Base-by-base conservation (phyloP, 2,113 vertebrate species). In the Astur gentilis region DNA sequence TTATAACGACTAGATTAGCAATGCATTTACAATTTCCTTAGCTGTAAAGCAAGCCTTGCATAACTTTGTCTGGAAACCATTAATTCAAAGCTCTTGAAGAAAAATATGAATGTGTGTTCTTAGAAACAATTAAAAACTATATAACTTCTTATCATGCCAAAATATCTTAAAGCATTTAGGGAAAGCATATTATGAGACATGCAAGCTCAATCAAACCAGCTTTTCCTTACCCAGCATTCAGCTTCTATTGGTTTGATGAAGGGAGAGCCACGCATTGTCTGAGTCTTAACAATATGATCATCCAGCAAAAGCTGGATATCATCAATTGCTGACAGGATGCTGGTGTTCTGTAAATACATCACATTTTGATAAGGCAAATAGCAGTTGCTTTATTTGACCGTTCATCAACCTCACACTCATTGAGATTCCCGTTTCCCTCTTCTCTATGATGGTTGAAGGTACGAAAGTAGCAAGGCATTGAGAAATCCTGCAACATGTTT, bases 261-360 rank as follows among this genome's bases (percentile, higher is more conserved):
- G 11, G 98, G 98, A 50, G 99, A 99, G 57, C 99, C 98, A 92
- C 98, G 98, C 92, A 99, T 99, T 7, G 99, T 99, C 98, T 99
- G 99, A 23, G 98, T 98, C 97, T 99, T 99, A 77, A 99, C 98
- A 87, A 99, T 96, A 61, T 99, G 99, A 97, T 99, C 99, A 83
- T 99, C 99, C 13, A 99, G 97, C 76, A 99, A 92, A 57, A 99
- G 87, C 90, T 99, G 99, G 88, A 99, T 99, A 75, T 99, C 99
- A 97, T 99, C 99, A 52, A 99, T 89, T 34, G 98, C 95, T 6
- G 99, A 98, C 85, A 99, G 93, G 93, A 99, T 98, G 83, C 60
- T 99, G 52, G 96, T 98, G 77, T 98, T 98, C 99, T 99, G 87
- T 26, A 94, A 97, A 97, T 6, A 97, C 66, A 92, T 8, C 49